A percentile compares a stretch with the other conserved stretches of the same genome.
phyloP scores from a whole-genome alignment of 2,797 vertebrate genomes.

The Schizopygopsis pylzovi region DNA sequence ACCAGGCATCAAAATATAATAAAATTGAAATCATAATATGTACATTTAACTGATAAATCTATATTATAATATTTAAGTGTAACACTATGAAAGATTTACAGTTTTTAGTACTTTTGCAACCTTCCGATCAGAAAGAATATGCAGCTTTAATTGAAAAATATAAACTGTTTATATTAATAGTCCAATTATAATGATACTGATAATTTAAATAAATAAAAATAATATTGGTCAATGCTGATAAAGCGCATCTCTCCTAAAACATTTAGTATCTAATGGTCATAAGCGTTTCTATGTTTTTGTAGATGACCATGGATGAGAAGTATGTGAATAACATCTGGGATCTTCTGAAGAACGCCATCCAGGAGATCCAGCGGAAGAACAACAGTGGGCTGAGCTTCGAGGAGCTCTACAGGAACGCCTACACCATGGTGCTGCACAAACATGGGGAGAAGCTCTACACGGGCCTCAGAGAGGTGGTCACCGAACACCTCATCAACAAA shows the following conservation, averaged over 20 bases:
- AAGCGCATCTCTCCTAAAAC: background rate
- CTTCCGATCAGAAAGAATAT: background rate
- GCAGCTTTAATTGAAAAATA: background rate
- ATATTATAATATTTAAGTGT: background rate
- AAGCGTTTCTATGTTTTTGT: slow-evolving; percentile 39
- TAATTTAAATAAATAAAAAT: background rate
- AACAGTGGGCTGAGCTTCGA: slow-evolving; percentile 99
- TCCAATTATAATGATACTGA: background rate
- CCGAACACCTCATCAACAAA: slow-evolving; percentile 98
- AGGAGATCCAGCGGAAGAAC: slow-evolving; percentile 99
- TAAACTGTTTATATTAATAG: background rate
- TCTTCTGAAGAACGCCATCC: slow-evolving; percentile 98
- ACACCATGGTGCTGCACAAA: slow-evolving; percentile 99
- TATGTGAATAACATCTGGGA: slow-evolving; percentile 99
- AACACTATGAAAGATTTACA: background rate
- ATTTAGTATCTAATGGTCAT: background rate
- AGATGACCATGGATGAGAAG: slow-evolving; percentile 99
- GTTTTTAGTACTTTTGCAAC: background rate
- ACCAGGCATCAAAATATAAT: background rate
- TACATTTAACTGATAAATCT: background rate
- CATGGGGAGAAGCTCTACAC: slow-evolving; percentile 99
- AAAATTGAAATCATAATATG: background rate
- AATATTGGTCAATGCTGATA: background rate
- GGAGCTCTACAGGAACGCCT: slow-evolving; percentile 98
- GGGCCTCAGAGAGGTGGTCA: slow-evolving; percentile 96